Evolutionary conservation across 2,113 vertebrate species (phyloP).

Genomic region (Gymnobelideus leadbeateri): DNA sequence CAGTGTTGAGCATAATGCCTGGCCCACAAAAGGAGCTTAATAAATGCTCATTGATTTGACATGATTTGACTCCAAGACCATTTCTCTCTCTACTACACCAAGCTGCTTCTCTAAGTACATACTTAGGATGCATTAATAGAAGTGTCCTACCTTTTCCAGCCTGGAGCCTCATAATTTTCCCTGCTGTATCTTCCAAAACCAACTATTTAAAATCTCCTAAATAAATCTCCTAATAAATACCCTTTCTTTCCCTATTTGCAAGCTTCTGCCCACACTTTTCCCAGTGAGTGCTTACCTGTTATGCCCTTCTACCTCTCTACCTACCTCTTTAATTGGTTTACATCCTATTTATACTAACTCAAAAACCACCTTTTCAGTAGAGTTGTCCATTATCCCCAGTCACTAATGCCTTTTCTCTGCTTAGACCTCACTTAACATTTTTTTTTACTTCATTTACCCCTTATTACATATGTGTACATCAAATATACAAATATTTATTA

Average conservation of each 20-base stretch:
- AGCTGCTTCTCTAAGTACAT: not conserved
- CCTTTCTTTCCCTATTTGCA: not conserved
- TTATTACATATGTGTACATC: conserved; percentile 3
- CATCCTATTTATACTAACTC: conserved; percentile 3
- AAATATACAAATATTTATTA: not conserved
- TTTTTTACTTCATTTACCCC: not conserved
- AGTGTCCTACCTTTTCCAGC: not conserved
- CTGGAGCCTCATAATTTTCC: not conserved
- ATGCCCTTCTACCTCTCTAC: not conserved
- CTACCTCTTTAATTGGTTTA: not conserved
- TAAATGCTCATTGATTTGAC: not conserved
- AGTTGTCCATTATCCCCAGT: not conserved
- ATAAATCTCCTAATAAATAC: not conserved
- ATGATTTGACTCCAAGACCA: not conserved
- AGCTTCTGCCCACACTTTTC: not conserved
- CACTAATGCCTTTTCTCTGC: not conserved
- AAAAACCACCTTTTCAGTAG: not conserved
- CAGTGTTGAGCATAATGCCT: not conserved
- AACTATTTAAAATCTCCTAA: not conserved
- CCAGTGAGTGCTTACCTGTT: not conserved
- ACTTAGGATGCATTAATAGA: not conserved
- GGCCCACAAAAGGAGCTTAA: not conserved
- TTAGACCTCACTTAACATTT: not conserved
- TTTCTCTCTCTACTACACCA: not conserved
- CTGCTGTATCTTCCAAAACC: not conserved